A percentile compares a stretch with the other conserved stretches of the same genome.
phyloP scores from a whole-genome alignment of 2,113 vertebrate genomes.

The Glaucidium brasilianum region DNA sequence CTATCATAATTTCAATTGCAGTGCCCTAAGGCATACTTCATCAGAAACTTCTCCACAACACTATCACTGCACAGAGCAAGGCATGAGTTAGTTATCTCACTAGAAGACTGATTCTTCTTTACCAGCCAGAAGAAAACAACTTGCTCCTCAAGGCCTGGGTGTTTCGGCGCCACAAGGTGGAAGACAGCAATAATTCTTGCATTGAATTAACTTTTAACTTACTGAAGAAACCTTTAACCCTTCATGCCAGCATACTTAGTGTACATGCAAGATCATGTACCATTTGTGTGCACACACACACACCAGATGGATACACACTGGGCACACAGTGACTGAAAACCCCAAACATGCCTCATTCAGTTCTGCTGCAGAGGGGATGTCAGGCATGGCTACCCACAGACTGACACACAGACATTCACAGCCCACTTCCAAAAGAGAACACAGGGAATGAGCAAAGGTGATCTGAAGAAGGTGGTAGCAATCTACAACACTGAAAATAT shows the following conservation, averaged over 20 bases:
- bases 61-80: neutral
- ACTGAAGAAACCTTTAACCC: neutral
- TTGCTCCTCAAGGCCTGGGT: neutral
- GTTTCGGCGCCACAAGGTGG: neutral
- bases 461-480: neutral
- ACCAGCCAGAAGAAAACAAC: neutral
- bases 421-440: neutral
- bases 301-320: neutral
- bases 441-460: neutral
- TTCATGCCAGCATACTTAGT: neutral
- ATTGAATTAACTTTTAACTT: neutral
- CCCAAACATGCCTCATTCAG: neutral
- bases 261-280: neutral
- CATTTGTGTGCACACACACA: neutral
- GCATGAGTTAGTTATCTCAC: neutral
- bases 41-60: neutral
- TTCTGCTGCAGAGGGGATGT: neutral
- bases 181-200: neutral
- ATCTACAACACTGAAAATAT: neutral
- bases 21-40: neutral
- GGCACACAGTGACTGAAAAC: neutral
- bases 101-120: neutral
- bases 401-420: neutral
- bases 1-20: neutral
- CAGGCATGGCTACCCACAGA: neutral